Base-by-base conservation (phyloP, 1,140 invertebrate species). In the Papilio dardanus region DNA sequence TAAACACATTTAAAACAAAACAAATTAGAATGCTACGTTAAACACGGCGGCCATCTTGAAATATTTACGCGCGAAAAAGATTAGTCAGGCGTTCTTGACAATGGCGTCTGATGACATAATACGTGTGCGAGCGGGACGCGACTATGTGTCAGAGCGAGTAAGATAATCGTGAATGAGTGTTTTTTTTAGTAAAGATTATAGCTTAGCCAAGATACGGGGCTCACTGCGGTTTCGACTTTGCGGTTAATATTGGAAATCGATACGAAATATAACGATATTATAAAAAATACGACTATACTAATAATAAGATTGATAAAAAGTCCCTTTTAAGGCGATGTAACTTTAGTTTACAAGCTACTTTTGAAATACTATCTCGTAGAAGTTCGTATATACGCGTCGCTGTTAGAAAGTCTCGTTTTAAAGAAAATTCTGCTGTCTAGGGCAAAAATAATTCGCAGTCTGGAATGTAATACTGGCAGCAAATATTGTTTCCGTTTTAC, bases 151-250 rank as follows among this genome's bases (percentile, higher is more conserved):
- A 66, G 73, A 75, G 21, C 65, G 74, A 12, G 73, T 46, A 12
- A 71, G 31, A 65, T 68, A 77, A 77, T 65, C 50, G 12, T 77
- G 50, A 71, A 75, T 71, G 76, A 66, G 67, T 62, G 54, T 42
- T 74, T 77, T 68, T 8, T 77, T 77, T 71, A 19, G 67, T 12
- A 14, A 12, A 62, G 54, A 62, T 62, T n/a, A 46, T 42, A 5
- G 8, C 8, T 6, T 37, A 46, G 42, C 42, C 3, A 46, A n/a
- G 42, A 46, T 46, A 46, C 42, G 54, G 54, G 54, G 54, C 54
- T 28, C 54, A 62, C 54, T 62, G 54, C 54, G 54, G 54, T 62
- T 62, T 62, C 54, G 54, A 62, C 54, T 62, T 14, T 62, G 54
- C 24, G 54, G 54, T 62, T 14, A 28, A 30, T 5, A 12, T 62